Conservation (phyloP, 2,888 invertebrate genomes). For the Coenonympha glycerion region DNA sequence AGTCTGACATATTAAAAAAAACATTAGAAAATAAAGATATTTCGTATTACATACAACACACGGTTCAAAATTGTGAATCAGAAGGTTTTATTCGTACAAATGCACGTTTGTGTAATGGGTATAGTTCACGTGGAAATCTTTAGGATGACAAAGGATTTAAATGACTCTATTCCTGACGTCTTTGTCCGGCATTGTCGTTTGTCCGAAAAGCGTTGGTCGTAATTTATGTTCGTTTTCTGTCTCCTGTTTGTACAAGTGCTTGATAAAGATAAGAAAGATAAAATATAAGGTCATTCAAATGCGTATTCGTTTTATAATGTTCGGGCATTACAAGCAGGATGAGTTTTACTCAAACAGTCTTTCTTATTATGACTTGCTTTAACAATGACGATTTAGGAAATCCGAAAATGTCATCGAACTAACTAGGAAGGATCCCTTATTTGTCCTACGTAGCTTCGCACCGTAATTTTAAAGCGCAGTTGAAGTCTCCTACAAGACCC, state of each 20-base stretch:
- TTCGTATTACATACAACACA: constrained; percentile 30
- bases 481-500: no score
- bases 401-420: no score
- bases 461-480: no score
- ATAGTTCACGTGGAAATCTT: constrained; percentile 43
- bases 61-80: constrained; percentile 10
- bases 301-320: not conserved
- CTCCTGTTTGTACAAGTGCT: constrained; percentile 63
- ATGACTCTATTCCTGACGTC: constrained; percentile 66
- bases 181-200: constrained; percentile 52
- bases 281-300: not conserved
- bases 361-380: no score
- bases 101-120: constrained; percentile 38
- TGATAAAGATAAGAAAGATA: constrained; percentile 13
- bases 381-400: no score
- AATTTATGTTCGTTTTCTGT: constrained; percentile 57
- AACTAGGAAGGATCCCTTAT: no score
- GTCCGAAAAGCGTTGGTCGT: constrained; percentile 45
- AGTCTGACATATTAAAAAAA: constrained; percentile 32
- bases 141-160: constrained; percentile 69
- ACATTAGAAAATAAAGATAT: constrained; percentile 23
- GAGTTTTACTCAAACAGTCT: no score
- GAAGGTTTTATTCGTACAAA: constrained; percentile 19
- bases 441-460: no score
- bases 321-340: no score